Conservation (phyloP, 2,113 vertebrate genomes). For the Microcebus lehilahytsara region DNA sequence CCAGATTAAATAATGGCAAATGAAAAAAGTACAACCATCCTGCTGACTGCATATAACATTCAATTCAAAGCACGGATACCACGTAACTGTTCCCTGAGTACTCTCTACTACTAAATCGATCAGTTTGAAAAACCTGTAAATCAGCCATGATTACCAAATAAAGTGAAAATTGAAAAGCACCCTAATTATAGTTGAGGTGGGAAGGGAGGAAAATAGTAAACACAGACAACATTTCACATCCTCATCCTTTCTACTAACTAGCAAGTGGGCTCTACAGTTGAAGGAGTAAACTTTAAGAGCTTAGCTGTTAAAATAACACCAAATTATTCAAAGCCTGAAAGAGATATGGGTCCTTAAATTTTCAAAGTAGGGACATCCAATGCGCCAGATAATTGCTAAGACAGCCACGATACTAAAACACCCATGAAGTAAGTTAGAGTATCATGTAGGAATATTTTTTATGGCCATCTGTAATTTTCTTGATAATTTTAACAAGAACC, state of each 20-base stretch:
- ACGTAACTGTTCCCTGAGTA: fast-evolving
- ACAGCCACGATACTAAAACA: background rate
- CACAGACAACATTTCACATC: background rate
- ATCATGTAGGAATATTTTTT: background rate
- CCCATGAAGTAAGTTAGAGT: background rate
- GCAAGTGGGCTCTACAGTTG: background rate
- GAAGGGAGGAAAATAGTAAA: background rate
- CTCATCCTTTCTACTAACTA: background rate
- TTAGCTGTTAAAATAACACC: background rate
- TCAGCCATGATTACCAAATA: background rate
- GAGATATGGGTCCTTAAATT: background rate
- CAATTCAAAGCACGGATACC: background rate
- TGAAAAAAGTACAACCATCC: background rate
- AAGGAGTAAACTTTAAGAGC: background rate
- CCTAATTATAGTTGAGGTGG: background rate
- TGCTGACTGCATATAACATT: background rate
- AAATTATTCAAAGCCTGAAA: background rate
- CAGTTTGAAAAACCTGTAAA: background rate
- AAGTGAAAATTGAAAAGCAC: background rate
- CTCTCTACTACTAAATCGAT: background rate
- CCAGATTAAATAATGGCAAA: background rate
- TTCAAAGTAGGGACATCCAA: background rate
- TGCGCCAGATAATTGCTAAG: background rate
- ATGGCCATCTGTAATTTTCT: background rate
- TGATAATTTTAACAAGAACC: background rate